Evolutionary conservation across 2,113 vertebrate species (phyloP), one percentile per base, ranked within the genome.

Genomic region (Vicugna pacos): DNA sequence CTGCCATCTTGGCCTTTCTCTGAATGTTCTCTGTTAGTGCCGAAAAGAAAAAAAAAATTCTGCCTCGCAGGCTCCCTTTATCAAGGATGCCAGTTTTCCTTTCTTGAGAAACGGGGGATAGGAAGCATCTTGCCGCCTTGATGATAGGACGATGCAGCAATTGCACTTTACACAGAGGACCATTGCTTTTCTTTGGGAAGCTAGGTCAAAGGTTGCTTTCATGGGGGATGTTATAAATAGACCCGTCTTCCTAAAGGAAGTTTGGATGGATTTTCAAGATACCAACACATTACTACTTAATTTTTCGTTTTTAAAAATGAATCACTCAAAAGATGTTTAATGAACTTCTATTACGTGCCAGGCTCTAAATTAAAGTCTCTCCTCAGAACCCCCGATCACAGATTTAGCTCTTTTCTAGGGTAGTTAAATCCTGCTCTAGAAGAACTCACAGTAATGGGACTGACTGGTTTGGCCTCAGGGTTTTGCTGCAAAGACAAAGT

Each of bases 121-220:
- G 65, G 56, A 94, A 91, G 67, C 38, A 46, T 50, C 52, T 72
- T 95, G 75, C 42, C 76, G 80, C 28, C 60, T 54, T 77, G 26
- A 89, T 64, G 58, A 76, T 75, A 32, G 20, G 52, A 91, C 22
- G 32, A 80, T 6, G 10, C 2, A 60, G n/a, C 19, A 48, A 84
- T 17, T 52, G 0, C 9, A 84, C 38, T 73, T 83, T 76, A 64
- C 30, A 94, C 15, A 54, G 52, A 14, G 28, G 81, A 69, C n/a
- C 28, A 52, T 80, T 67, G 60, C 46, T 93, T 93, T 95, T 84
- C 84, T 92, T 94, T 79, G 85, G 67, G 58, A 76, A 80, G 26
- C 2, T 28, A 75, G 56, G 86, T 54, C 88, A 89, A 91, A 87
- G 28, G 46, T 60, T 38, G 35, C 46, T 72, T 93, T 90, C 80